A percentile compares a stretch with the other conserved stretches of the same genome.
Evolutionary conservation across 1,140 invertebrate genomes (phyloP).

Genomic region (Saxidomus purpurata): DNA sequence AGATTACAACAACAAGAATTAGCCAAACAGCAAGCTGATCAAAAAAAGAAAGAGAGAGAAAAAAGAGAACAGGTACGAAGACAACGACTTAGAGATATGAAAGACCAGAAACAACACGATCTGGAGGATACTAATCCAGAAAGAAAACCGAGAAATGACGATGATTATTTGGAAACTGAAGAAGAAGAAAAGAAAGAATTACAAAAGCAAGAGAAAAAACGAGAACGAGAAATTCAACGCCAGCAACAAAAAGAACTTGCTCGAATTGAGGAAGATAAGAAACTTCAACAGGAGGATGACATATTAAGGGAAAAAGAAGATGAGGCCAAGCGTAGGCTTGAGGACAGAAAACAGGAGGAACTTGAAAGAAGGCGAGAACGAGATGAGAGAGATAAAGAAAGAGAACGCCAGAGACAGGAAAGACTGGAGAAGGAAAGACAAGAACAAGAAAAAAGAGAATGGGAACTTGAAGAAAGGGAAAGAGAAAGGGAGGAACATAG

Average conservation of each 20-base stretch:
- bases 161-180: neutral
- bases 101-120: too few relatives aligned
- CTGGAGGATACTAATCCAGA: too few relatives aligned
- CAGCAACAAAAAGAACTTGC: constrained; percentile 13
- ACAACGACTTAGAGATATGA: neutral
- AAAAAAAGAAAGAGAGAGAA: constrained; percentile 2
- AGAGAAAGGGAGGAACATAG: too few relatives aligned
- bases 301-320: neutral
- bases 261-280: neutral
- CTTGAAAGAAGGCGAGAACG: too few relatives aligned
- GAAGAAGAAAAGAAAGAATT: neutral
- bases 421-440: neutral
- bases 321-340: neutral
- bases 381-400: neutral
- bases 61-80: neutral
- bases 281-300: neutral
- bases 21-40: neutral
- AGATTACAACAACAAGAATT: neutral
- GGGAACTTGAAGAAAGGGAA: neutral
- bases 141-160: neutral
- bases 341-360: too few relatives aligned
- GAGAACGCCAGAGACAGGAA: neutral
- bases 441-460: neutral
- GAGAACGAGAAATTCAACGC: too few relatives aligned
- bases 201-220: neutral